Base-by-base conservation (phyloP, 2,888 invertebrate genomes). In the Melanargia galathea region DNA sequence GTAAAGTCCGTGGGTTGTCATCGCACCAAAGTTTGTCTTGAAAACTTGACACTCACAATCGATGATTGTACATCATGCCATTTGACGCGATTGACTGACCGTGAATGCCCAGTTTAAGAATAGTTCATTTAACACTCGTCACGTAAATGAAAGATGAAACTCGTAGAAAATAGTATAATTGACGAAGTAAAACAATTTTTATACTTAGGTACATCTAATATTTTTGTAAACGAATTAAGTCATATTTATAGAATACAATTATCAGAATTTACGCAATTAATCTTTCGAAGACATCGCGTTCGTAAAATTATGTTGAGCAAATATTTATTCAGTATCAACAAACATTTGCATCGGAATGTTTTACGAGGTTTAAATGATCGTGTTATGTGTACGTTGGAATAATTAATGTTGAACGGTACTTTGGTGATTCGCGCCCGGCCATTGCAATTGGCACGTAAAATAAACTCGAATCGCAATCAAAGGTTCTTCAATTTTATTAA, bases 291-390 rank as follows among this genome's bases (percentile, higher is more conserved):
- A 55, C 56, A 57, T 33, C 20, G 56, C 54, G 16, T 24, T 35
- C 20, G 13, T 62, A 40, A 62, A n/a, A 59, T 62, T 62, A 46
- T 35, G 49, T 59, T 59, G 40, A 59, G 59, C 58, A 59, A 65
- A 62, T 62, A 65, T 65, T 62, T 59, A 35, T 55, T 33, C 62
- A 59, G 35, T 54, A 22, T 24, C 20, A 16, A 59, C 59, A 62
- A 62, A 62, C 58, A 51, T 46, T 38, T 40, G 26, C 55, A 40
- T 62, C 20, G 40, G 46, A 38, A 63, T 59, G 65, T 59, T 65
- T 65, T 62, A 59, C 26, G 54, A 58, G 40, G 54, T 57, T 49
- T 55, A 46, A 60, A 65, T 54, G 55, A 48, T 55, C 40, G 49
- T 33, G 51, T 52, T 52, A n/a, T 30, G 38, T 33, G 35, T 18